Conservation (phyloP, 2,113 vertebrate species). For the Stictonetta naevosa region DNA sequence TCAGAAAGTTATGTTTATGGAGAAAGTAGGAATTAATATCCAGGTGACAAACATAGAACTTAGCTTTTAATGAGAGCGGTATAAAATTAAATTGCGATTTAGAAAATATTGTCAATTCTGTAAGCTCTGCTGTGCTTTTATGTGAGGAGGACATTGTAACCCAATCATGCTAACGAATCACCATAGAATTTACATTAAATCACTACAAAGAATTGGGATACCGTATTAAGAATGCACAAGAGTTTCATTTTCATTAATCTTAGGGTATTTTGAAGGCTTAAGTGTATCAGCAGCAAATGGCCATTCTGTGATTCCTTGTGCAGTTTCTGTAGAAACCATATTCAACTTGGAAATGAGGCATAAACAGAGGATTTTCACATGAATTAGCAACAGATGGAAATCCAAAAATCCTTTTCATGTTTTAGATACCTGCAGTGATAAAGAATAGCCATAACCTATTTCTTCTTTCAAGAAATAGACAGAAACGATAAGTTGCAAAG, state of each 20-base stretch:
- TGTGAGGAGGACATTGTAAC: neutral
- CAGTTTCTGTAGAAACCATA: neutral
- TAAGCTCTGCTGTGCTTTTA: neutral
- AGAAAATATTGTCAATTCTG: neutral
- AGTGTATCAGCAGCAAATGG: neutral
- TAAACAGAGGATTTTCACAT: neutral
- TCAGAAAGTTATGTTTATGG: neutral
- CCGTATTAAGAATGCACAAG: neutral
- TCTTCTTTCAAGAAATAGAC: neutral
- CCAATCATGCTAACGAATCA: neutral
- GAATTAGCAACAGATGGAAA: neutral
- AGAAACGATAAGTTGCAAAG: neutral
- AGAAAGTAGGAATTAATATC: neutral
- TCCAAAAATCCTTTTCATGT: neutral
- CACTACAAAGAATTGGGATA: neutral
- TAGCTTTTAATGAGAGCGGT: neutral
- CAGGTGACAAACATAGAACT: neutral
- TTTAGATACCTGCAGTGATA: neutral
- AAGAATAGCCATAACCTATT: neutral
- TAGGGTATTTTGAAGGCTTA: neutral
- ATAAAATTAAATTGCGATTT: neutral
- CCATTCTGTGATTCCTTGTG: neutral
- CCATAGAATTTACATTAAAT: neutral
- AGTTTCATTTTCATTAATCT: slow-evolving; percentile 2
- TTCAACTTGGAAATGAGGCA: slow-evolving; percentile 11